Evolutionary conservation across 1,140 invertebrate species (phyloP), one percentile per base, ranked within the genome.

Genomic region (Mya arenaria): DNA sequence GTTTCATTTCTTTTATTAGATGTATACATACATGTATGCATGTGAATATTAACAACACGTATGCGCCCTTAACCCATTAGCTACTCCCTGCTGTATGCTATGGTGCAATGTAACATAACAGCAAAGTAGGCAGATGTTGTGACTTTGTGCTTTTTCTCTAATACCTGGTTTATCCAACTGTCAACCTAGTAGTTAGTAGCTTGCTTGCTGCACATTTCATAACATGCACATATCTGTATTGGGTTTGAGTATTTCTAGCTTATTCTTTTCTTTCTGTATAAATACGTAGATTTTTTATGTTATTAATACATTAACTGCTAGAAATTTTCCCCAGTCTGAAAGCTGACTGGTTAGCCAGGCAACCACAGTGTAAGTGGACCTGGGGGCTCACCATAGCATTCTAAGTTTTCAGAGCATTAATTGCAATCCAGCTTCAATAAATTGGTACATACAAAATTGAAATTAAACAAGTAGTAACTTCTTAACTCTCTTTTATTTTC

Each of bases 181-280:
- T n/a, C n/a, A n/a, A n/a, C n/a, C 62, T 32, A 30, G 25, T 4
- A 32, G 34, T 32, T 36, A 6, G 62, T 63, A 63, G 55, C 37
- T 30, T 63, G 62, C 62, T 63, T 63, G 25, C 62, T 6, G n/a
- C 62, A 36, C 25, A 63, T 6, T 6, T 10, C 25, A 30, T n/a
- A 63, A 63, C 34, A 32, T 63, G 62, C 62, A 63, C 62, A 63
- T 63, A 34, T 63, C 62, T 63, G 62, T 36, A 63, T 63, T 63
- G 28, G 34, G 62, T 63, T 36, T 15, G 62, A n/a, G 34, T 63
- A 63, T 36, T 32, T 63, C n/a, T 30, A 36, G 62, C 62, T 19
- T 13, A 25, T 19, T 15, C 15, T 60, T 60, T n/a, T n/a, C n/a
- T n/a, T n/a, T n/a, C n/a, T n/a, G n/a, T n/a, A n/a, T n/a, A n/a